phyloP scores from a whole-genome alignment of 1,140 invertebrate species.

The Papilio glaucus region DNA sequence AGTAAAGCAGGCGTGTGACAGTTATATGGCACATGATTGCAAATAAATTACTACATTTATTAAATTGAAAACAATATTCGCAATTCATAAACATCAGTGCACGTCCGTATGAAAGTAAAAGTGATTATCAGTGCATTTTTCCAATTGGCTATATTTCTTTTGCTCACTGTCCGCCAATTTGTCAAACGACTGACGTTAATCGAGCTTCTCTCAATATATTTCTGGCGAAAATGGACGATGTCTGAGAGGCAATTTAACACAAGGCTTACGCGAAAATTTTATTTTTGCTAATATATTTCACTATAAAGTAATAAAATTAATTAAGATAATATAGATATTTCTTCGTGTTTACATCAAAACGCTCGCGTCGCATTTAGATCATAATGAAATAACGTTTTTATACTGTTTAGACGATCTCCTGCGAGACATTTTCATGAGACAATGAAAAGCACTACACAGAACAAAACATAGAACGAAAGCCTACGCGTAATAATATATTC shows the following conservation, averaged over 20 bases:
- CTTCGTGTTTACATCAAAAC: too few relatives aligned
- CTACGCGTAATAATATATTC: too few relatives aligned
- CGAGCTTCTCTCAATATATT: slow-evolving; percentile 26
- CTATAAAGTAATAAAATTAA: neutral
- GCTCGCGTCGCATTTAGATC: too few relatives aligned
- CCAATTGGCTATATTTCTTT: slow-evolving; percentile 33
- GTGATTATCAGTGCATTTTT: slow-evolving; percentile 14
- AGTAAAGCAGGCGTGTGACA: too few relatives aligned
- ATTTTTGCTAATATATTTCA: neutral
- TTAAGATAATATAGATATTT: neutral
- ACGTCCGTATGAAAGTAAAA: neutral
- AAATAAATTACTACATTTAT: too few relatives aligned
- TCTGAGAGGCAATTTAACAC: slow-evolving; percentile 16
- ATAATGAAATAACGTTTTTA: too few relatives aligned
- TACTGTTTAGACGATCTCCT: too few relatives aligned
- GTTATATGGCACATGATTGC: too few relatives aligned
- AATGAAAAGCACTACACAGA: too few relatives aligned
- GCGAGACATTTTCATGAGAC: too few relatives aligned
- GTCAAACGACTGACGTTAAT: slow-evolving; percentile 30
- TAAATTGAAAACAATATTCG: neutral
- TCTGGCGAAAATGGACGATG: neutral
- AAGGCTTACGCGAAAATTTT: neutral
- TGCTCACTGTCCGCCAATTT: slow-evolving; percentile 7
- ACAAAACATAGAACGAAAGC: too few relatives aligned
- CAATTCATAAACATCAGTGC: neutral